A percentile compares a stretch with the other conserved stretches of the same genome.
Evolutionary conservation across 2,113 vertebrate species (phyloP).

Genomic region (Rhabdornis inornatus): DNA sequence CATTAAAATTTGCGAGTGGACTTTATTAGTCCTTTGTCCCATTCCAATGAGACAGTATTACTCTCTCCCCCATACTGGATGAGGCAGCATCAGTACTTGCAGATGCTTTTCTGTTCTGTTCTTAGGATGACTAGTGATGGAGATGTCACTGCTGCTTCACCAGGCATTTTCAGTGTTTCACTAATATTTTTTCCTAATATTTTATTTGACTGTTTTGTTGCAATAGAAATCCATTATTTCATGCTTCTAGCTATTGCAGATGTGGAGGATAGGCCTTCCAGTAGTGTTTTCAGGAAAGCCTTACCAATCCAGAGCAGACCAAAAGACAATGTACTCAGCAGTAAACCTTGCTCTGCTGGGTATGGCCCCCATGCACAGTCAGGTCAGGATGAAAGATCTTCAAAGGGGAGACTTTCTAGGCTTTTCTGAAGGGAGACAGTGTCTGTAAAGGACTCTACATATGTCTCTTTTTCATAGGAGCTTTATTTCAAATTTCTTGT

Average conservation of each 20-base stretch:
- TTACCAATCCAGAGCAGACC: background rate
- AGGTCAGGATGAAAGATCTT: background rate
- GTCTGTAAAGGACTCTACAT: background rate
- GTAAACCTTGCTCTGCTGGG: rapidly evolving
- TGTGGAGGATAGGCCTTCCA: background rate
- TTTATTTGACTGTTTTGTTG: background rate
- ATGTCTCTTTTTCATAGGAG: rapidly evolving
- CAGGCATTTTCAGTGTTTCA: background rate
- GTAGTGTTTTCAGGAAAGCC: background rate
- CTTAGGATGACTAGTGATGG: background rate
- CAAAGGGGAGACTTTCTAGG: background rate
- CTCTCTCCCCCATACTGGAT: background rate
- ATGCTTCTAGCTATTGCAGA: background rate
- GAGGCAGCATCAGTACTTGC: background rate
- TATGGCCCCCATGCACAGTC: too few species aligned
- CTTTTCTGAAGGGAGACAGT: background rate
- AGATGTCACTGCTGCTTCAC: background rate
- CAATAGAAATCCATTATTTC: background rate
- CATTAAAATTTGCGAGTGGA: background rate
- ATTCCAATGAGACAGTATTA: background rate
- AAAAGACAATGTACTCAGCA: background rate
- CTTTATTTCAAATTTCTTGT: background rate
- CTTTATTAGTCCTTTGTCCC: background rate
- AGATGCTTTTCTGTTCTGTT: background rate
- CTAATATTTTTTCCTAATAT: background rate